Evolutionary conservation across 1,140 invertebrate species (phyloP).

Genomic region (Panulirus ornatus): DNA sequence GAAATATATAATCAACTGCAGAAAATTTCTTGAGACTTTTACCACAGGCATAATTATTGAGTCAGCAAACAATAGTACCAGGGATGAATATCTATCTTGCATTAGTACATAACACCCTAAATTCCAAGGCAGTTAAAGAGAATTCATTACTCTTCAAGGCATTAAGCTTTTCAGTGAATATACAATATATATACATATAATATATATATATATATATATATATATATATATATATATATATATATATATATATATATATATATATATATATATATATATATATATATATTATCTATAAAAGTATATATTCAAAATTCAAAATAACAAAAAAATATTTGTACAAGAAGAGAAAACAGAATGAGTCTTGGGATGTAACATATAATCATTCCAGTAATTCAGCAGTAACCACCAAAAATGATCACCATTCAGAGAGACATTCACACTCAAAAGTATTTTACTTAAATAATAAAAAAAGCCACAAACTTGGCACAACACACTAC

Average conservation of each 20-base stretch:
- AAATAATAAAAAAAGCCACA: constrained; percentile 32
- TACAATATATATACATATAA: constrained; percentile 26
- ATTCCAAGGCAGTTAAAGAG: constrained; percentile 39
- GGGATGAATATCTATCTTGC: constrained; percentile 10
- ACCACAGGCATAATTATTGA: constrained; percentile 4
- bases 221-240: constrained; percentile 37
- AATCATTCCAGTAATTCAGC: background rate
- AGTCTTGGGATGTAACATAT: constrained; percentile 30
- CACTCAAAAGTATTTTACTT: constrained; percentile 46
- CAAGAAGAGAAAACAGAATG: constrained; percentile 34
- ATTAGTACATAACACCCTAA: background rate
- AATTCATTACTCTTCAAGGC: constrained; percentile 35
- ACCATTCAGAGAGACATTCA: constrained; percentile 42
- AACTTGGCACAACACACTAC: constrained; percentile 58
- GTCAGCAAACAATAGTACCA: background rate
- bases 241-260: constrained; percentile 37
- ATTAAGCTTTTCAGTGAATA: constrained; percentile 25
- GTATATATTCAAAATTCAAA: constrained; percentile 44
- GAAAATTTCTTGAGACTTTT: no score
- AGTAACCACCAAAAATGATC: background rate
- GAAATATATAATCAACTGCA: constrained; percentile 30
- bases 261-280: constrained; percentile 45
- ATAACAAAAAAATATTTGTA: constrained; percentile 50
- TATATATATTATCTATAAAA: constrained; percentile 37
- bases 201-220: constrained; percentile 45